Base-by-base conservation (phyloP, 2,888 invertebrate species). In the Orthosia gracilis region DNA sequence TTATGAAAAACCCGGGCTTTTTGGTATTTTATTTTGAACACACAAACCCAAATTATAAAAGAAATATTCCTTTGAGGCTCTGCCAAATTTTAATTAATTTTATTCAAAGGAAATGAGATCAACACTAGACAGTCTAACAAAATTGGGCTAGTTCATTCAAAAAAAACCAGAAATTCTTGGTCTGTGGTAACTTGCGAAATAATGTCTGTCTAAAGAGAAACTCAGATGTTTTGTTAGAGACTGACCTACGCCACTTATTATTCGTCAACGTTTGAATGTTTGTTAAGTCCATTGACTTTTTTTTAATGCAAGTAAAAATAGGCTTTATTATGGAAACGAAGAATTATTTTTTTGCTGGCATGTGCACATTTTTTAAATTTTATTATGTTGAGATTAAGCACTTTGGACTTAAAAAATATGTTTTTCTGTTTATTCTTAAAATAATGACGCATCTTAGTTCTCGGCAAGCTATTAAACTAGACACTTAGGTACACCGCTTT, bases 381-480 rank as follows among this genome's bases (percentile, higher is more conserved):
- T 31, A 5, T 31, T 7, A 31, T 31, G 0, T 31, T 31, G 5
- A 31, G 31, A 31, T 31, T 31, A 31, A 26, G 26, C 26, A 26
- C 7, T 40, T 40, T 4, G 1, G 3, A 4, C 0, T 40, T 40
- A 9, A 31, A 9, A n/a, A n/a, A n/a, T n/a, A n/a, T n/a, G 1
- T 40, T 40, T 40, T 40, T 40, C 9, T 40, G n/a, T 68, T 61
- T 74, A 71, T 55, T 65, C 47, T 59, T 69, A n/a, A 21, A 52
- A 62, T 55, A 65, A 47, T 86, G 86, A 83, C 79, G 73, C 78
- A 69, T 78, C 54, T 40, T 55, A 70, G 61, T 73, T 66, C 31
- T 40, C 40, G 57, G 12, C 65, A 31, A 70, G 58, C 62, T 63
- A 69, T 55, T 76, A 73, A 73, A 77, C 72, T 73, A 85, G 82